Evolutionary conservation across 2,113 vertebrate species (phyloP).

Genomic region (Camelus dromedarius): DNA sequence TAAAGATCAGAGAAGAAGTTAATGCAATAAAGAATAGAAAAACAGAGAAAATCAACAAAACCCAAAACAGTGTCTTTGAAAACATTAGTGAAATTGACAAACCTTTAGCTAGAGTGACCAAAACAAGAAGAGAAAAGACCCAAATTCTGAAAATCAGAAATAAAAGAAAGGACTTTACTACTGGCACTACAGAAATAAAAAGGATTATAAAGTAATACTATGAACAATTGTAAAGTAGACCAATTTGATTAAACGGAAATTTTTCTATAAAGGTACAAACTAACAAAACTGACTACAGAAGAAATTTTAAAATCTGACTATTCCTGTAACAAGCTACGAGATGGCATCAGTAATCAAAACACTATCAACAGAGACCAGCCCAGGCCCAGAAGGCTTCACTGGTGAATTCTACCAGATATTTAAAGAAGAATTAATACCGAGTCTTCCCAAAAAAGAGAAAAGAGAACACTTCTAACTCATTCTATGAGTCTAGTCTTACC

Average conservation of each 20-base stretch:
- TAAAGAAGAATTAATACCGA: not conserved
- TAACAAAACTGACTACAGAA: not conserved
- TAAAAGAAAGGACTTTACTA: not conserved
- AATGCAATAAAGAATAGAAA: not conserved
- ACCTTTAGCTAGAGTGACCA: not conserved
- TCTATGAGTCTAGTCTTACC: not conserved
- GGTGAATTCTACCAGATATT: not conserved
- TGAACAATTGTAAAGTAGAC: not conserved
- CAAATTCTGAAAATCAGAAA: not conserved
- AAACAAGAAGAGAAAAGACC: not conserved
- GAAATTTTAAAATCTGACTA: not conserved
- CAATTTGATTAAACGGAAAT: not conserved
- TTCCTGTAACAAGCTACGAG: not conserved
- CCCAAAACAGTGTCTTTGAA: not conserved
- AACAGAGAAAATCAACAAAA: not conserved
- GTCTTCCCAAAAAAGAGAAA: not conserved
- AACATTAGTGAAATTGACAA: not conserved
- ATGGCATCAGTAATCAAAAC: not conserved
- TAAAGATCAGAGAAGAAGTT: not conserved
- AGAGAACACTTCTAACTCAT: not conserved
- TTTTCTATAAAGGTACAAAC: not conserved
- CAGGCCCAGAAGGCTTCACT: not conserved
- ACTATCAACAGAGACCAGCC: not conserved
- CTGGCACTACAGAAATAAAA: not conserved
- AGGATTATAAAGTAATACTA: not conserved